Base-by-base conservation (phyloP, 2,113 vertebrate species). In the Zosterops japonicus region DNA sequence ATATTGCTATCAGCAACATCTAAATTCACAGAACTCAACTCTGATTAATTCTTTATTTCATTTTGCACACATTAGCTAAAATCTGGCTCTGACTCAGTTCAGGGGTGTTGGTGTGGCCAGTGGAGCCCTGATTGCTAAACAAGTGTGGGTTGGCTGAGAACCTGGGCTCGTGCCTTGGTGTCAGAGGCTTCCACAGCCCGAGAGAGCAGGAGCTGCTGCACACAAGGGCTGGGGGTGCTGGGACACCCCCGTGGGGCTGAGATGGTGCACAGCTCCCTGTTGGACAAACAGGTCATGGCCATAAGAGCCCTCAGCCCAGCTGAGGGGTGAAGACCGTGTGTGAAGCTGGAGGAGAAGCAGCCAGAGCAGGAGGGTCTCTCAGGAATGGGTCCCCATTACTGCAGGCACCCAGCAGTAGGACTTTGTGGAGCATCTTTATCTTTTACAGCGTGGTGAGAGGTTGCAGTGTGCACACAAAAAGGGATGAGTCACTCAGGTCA, bases 401-500 rank as follows among this genome's bases (percentile, higher is more conserved):
- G 12, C 0, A 1, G 47, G 49, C 55, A 36, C 12, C 10, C 28
- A 57, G 21, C 41, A 50, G 53, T 0, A 3, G 72, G 49, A 41
- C 61, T 47, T 24, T 6, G 44, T 35, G 44, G 64, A 60, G 65
- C 49, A 5, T 15, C 56, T 68, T 47, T 49, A 5, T 15, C 56
- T 68, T 52, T 49, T 9, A 4, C 3, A 1, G 35, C 0, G 0
- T 8, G 57, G 77, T 42, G 67, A 67, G 78, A 90, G 60, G 63
- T 78, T 68, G 63, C 80, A 67, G 63, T 3, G 46, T 1, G 1
- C 63, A 71, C 56, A 44, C 42, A 21, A 5, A 33, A 56, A 75
- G 67, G 67, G 50, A 75, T 95, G 95, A 95, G 67, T 96, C 96
- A 95, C 82, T 72, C 61, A 7, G 87, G 91, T 97, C 86, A 59